Base-by-base conservation (phyloP, 2,113 vertebrate genomes). In the Eretmochelys imbricata region DNA sequence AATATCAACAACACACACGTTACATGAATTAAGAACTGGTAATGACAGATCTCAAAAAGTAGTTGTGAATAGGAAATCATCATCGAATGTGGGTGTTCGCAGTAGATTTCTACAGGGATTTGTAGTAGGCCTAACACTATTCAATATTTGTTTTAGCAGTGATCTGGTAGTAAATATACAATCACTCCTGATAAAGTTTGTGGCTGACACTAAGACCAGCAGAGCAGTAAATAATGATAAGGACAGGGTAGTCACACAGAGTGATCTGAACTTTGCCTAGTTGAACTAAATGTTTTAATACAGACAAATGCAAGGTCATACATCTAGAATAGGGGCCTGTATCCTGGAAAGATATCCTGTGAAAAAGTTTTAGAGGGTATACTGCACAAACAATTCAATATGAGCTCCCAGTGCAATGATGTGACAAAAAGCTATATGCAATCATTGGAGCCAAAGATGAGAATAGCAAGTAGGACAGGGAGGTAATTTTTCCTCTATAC, bases 401-500 rank as follows among this genome's bases (percentile, higher is more conserved):
- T 31, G 62, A 72, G 54, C 46, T 91, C 7, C 22, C 84, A 12
- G 38, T 35, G 22, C 31, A 88, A 10, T 54, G 13, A 7, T 69
- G 16, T n/a, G 31, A n/a, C 31, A 69, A 69, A 38, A 46, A 10
- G 72, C 83, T 22, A 84, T 57, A 82, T 85, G 35, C n/a, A 88
- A 93, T 11, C 4, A 31, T 17, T 69, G 75, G 59, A 87, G 14
- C 27, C 54, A 79, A 91, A 80, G 20, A 88, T 31, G 69, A 29
- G n/a, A 92, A 12, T 12, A 84, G 84, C 2, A 13, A 76, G 59
- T 89, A 59, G 48, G 93, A 95, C 83, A 80, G 0, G 3, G 42
- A 65, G 29, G 50, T 27, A 86, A 55, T 89, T 95, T 94, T 88
- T 87, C 72, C 55, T 89, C 89, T 82, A 35, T 80, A 82, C 24